These are phyloP conservation scores for Acronicta leporina DNA, from an alignment of 2,888 invertebrate genomes.

Conservation along the genomic window DNA sequence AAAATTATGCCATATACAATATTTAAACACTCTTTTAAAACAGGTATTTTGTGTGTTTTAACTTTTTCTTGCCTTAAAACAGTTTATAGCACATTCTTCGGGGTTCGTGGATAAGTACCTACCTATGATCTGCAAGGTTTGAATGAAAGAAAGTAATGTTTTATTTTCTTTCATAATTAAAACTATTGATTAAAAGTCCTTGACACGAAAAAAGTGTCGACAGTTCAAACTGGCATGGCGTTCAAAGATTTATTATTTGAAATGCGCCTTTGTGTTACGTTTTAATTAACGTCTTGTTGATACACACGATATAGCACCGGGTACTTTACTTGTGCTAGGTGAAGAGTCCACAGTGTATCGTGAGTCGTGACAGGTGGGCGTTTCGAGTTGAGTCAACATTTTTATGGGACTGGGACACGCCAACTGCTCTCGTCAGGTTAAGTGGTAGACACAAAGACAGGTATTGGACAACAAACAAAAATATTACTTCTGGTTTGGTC, in stretches of 20 bases:
- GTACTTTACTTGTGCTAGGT: constrained; percentile 18
- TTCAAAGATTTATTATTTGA: constrained; percentile 34
- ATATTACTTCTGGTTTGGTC: too few species aligned
- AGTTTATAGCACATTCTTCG: too few species aligned
- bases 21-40: too few species aligned
- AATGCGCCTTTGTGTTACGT: constrained; percentile 17
- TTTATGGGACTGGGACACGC: constrained; percentile 49
- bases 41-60: too few species aligned
- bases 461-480: not conserved
- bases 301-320: constrained; percentile 5
- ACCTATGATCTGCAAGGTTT: too few species aligned
- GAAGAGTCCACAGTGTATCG: constrained; percentile 42
- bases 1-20: too few species aligned
- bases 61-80: too few species aligned
- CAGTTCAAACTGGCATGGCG: constrained; percentile 16
- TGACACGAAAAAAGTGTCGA: constrained; percentile 4
- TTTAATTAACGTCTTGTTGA: constrained; percentile 29
- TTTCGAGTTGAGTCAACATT: constrained; percentile 33
- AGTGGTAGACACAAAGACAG: constrained; percentile 4
- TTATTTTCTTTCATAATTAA: not conserved
- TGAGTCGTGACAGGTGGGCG: constrained; percentile 39
- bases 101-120: too few species aligned
- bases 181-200: constrained; percentile 6
- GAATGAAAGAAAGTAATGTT: too few species aligned
- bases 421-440: constrained; percentile 24